These are phyloP conservation scores for Bruchidius siliquastri DNA, from an alignment of 2,888 invertebrate genomes.

Conservation along the genomic window DNA sequence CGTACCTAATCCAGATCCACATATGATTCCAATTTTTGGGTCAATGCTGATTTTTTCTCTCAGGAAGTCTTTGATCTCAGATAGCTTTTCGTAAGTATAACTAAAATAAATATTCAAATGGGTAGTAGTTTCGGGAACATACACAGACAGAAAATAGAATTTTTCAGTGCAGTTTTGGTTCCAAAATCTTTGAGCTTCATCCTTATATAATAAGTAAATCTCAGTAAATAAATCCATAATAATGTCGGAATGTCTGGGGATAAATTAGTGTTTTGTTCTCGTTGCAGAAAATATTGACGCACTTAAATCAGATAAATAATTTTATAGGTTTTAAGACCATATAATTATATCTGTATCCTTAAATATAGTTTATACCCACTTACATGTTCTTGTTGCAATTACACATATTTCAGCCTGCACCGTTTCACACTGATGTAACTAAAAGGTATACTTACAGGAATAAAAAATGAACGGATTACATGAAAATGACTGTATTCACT, in stretches of 20 bases:
- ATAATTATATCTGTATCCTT: background rate
- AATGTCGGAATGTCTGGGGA: no score
- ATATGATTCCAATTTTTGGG: slow-evolving; percentile 15
- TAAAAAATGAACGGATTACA: background rate
- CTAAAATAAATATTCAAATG: slow-evolving; percentile 1
- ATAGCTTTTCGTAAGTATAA: slow-evolving; percentile 11
- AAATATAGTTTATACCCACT: background rate
- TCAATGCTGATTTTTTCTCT: slow-evolving; percentile 2
- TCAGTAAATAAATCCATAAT: no score
- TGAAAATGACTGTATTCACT: background rate
- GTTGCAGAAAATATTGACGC: no score
- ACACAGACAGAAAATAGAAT: no score
- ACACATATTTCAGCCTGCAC: background rate
- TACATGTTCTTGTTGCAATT: background rate
- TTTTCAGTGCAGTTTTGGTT: no score
- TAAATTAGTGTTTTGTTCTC: no score
- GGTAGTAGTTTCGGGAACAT: no score
- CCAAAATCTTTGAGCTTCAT: no score
- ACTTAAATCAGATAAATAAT: no score
- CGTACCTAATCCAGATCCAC: slow-evolving; percentile 16
- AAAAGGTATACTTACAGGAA: background rate
- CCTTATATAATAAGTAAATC: no score
- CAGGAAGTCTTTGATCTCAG: slow-evolving; percentile 12
- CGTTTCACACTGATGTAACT: background rate
- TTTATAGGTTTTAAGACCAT: no score